Evolutionary conservation across 2,797 vertebrate genomes (phyloP), one percentile per base, ranked within the genome.

Genomic region (Takifugu ocellatus): DNA sequence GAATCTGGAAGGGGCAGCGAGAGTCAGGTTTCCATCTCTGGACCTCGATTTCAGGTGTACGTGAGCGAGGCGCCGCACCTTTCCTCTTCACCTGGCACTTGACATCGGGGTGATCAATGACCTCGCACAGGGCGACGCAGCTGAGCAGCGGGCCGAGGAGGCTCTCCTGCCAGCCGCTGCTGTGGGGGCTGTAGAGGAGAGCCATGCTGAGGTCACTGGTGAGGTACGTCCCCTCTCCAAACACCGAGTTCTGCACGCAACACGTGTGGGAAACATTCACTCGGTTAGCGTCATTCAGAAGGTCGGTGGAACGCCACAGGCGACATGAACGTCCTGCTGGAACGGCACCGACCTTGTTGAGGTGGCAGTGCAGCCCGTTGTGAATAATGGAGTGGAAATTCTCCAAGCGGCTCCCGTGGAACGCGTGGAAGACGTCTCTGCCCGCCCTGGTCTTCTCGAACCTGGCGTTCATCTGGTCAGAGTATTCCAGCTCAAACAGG

Each of bases 381-480:
- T 99, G 94, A 70, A 98, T 85, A 68, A 99, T 99, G 49, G 97
- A 99, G 78, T 99, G 96, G 81, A 99, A 99, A 88, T 99, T 99
- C 83, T 99, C 97, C 5, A 99, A 88, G 26, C 95, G 93, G 84
- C 97, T 99, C 61, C 97, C 97, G 0, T 99, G 97, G 88, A 98
- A 96, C 66, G 96, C 97, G 0, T 97, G 96, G 88, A 98, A 93
- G 50, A 98, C 86, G 48, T 95, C 94, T 71, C 90, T 86, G 39
- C 91, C 94, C 9, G 91, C 94, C 77, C 83, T 91, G 39, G 84
- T 94, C 88, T 93, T 93, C 11, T 96, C 92, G 69, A 99, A 99
- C 71, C 92, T 93, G 70, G 89, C 74, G 0, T 96, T 94, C 84
- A 94, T 90, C 72, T 93, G 92, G 54, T 94, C 91, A 0, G 92